A percentile compares a stretch with the other conserved stretches of the same genome.
phyloP scores from a whole-genome alignment of 2,888 invertebrate species.

The Morpho helenor region DNA sequence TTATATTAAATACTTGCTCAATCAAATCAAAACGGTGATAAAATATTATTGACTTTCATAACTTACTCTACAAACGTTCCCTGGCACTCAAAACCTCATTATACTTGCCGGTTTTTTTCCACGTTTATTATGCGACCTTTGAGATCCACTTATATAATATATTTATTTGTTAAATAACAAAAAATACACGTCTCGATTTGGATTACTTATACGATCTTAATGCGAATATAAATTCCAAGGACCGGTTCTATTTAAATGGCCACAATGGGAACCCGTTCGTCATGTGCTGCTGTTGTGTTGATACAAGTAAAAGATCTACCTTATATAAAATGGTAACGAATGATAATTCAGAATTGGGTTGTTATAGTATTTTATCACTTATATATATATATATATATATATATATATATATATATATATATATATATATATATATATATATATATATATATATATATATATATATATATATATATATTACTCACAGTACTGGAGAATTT shows the following conservation, averaged over 20 bases:
- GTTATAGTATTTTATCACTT: too few relatives aligned
- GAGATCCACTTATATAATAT: conserved; percentile 6
- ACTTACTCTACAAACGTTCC: not conserved
- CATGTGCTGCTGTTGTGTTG: not conserved
- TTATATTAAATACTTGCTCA: too few relatives aligned
- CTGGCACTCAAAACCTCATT: not conserved
- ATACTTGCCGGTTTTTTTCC: not conserved
- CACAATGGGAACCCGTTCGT: conserved; percentile 16
- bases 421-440: too few relatives aligned
- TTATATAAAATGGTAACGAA: not conserved
- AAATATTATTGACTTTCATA: not conserved
- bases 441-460: too few relatives aligned
- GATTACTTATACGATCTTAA: conserved; percentile 3
- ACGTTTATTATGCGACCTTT: conserved; percentile 8
- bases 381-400: too few relatives aligned
- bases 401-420: too few relatives aligned
- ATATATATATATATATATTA: too few relatives aligned
- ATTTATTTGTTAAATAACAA: conserved; percentile 3
- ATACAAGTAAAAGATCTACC: conserved; percentile 6
- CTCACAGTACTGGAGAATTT: too few relatives aligned
- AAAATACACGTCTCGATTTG: conserved; percentile 11
- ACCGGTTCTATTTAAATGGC: conserved; percentile 16
- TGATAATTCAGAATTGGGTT: too few relatives aligned
- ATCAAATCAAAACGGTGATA: too few relatives aligned
- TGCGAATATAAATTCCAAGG: conserved; percentile 8